Evolutionary conservation across 2,888 invertebrate genomes (phyloP), one percentile per base, ranked within the genome.

Genomic region (Ochropacha duplaris): DNA sequence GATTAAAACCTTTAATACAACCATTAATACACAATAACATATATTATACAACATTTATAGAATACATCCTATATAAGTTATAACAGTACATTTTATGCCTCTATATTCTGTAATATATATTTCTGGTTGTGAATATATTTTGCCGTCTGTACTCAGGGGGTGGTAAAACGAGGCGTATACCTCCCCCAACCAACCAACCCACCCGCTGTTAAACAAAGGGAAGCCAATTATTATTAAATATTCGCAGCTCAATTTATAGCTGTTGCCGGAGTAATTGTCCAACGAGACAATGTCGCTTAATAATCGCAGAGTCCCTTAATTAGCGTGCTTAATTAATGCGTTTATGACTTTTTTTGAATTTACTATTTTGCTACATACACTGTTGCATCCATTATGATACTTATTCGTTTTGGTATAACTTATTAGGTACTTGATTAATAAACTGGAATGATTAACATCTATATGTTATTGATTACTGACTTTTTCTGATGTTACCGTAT

Each of bases 121-220:
- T 34, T 31, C 51, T 31, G 12, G 14, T 49, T 19, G 14, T 9
- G 12, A 63, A 61, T 61, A 57, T 50, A 54, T 49, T 56, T 22
- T 57, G 68, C 12, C 81, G 77, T 80, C 61, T 55, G 54, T 87
- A 14, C 60, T 81, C 83, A 0, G 28, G 54, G 71, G 54, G 71
- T 60, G 69, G 74, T 16, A 50, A 16, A 44, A 44, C 44, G 76
- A 65, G 73, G 68, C 55, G 59, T 36, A 36, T 36, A 36, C 36
- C 68, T 61, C 64, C 69, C 65, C 60, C 24, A 24, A 2, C 24
- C n/a, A n/a, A n/a, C 72, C 63, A 12, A 65, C 72, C 65, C 60
- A 72, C 75, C 66, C 77, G 79, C 84, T 78, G 81, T 88, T 90
- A 89, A 91, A 90, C 91, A 91, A 91, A 90, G 90, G 81, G 84